phyloP scores from a whole-genome alignment of 2,113 vertebrate species.

The Gymnobelideus leadbeateri region DNA sequence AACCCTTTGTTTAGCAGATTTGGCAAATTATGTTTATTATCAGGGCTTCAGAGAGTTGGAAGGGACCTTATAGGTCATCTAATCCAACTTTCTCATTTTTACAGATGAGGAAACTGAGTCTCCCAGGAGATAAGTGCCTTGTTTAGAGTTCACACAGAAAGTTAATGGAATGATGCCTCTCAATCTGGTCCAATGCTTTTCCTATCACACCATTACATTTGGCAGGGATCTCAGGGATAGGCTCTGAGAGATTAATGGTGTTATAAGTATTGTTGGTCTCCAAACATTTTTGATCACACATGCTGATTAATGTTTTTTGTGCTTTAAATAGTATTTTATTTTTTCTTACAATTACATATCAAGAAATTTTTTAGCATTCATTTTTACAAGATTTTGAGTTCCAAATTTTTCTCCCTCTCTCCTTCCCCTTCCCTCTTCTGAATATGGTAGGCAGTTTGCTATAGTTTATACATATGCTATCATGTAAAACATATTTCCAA shows the following conservation, averaged over 20 bases:
- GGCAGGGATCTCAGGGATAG: neutral
- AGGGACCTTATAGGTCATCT: neutral
- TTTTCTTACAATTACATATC: too few relatives aligned
- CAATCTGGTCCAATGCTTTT: neutral
- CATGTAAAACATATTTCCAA: too few relatives aligned
- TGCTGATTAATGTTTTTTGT: too few relatives aligned
- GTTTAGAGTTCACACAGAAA: neutral
- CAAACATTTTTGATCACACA: neutral
- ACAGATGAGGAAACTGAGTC: neutral
- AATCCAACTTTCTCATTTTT: neutral
- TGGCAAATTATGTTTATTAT: neutral
- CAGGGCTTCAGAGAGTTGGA: neutral
- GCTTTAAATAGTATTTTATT: too few relatives aligned
- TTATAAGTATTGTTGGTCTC: neutral
- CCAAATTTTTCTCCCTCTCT: too few relatives aligned
- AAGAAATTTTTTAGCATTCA: too few relatives aligned
- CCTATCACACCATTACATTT: neutral
- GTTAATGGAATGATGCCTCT: neutral
- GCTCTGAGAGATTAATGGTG: neutral
- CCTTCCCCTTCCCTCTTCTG: too few relatives aligned
- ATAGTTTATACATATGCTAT: too few relatives aligned
- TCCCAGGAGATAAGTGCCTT: neutral
- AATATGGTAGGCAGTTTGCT: too few relatives aligned
- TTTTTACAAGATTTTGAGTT: too few relatives aligned
- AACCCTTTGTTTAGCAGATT: neutral